phyloP scores from a whole-genome alignment of 2,888 invertebrate genomes.

The Trissoscelio sp. region DNA sequence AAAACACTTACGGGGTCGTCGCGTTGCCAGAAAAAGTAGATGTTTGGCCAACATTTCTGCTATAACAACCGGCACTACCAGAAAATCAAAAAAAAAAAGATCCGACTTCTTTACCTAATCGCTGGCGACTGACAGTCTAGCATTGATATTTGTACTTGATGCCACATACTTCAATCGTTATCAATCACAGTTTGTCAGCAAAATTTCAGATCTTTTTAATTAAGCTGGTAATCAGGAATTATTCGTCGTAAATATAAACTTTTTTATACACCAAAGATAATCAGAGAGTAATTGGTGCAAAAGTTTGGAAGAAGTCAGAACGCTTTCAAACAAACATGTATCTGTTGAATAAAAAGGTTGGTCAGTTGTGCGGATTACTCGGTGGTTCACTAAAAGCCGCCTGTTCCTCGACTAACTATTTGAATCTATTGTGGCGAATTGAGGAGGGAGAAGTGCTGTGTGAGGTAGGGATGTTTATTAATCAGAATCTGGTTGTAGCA shows the following conservation, averaged over 20 bases:
- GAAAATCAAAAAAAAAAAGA: constrained; percentile 39
- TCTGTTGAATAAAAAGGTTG: constrained; percentile 4
- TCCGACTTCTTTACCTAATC: constrained; percentile 63
- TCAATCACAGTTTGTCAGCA: constrained; percentile 51
- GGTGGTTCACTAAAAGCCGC: constrained; percentile 68
- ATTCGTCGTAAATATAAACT: background rate
- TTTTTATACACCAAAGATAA: constrained; percentile 25
- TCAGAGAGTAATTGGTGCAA: constrained; percentile 19
- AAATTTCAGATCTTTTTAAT: constrained; percentile 52
- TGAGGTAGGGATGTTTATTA: constrained; percentile 76
- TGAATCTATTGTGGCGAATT: constrained; percentile 70
- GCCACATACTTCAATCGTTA: constrained; percentile 58
- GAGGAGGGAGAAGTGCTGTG: constrained; percentile 62
- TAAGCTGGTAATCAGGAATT: constrained; percentile 39
- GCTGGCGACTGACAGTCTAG: constrained; percentile 81
- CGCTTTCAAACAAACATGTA: background rate
- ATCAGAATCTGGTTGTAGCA: constrained; percentile 77
- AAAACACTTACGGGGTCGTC: constrained; percentile 82
- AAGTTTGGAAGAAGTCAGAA: constrained; percentile 7
- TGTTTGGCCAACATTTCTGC: constrained; percentile 80
- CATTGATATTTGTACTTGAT: constrained; percentile 72
- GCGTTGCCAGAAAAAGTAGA: constrained; percentile 81
- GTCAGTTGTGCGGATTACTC: constrained; percentile 63
- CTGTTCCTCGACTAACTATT: constrained; percentile 73
- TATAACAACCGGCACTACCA: constrained; percentile 19